These are phyloP conservation scores for Cantharis nigra DNA, from an alignment of 2,888 invertebrate genomes.

Conservation along the genomic window DNA sequence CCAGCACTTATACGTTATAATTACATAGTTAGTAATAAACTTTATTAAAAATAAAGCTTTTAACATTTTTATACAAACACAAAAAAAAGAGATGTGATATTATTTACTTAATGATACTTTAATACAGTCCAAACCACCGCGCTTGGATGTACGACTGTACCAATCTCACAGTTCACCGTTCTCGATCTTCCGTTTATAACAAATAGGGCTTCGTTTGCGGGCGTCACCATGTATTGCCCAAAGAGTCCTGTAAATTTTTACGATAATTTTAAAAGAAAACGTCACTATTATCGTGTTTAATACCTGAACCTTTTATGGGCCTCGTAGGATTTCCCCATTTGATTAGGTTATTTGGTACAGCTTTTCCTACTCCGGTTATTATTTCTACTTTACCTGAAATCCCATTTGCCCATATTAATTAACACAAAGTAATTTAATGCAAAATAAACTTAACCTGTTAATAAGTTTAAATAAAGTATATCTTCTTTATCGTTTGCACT, in stretches of 20 bases:
- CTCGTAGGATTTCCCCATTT: conserved; percentile 70
- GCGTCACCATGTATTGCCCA: conserved; percentile 74
- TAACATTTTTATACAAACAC: conserved; percentile 28
- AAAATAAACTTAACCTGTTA: conserved; percentile 58
- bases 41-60: conserved; percentile 24
- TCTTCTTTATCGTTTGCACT: conserved; percentile 73
- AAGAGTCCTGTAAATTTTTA: conserved; percentile 60
- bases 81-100: conserved; percentile 8
- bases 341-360: conserved; percentile 60
- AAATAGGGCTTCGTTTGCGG: conserved; percentile 70
- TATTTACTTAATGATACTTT: conserved; percentile 58
- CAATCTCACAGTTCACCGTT: conserved; percentile 76
- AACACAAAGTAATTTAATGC: not conserved
- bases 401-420: not conserved
- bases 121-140: conserved; percentile 69
- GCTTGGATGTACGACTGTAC: conserved; percentile 68
- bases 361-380: conserved; percentile 72
- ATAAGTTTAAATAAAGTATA: conserved; percentile 70
- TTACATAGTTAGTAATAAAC: conserved; percentile 9
- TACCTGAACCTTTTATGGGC: conserved; percentile 67
- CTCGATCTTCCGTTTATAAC: conserved; percentile 72
- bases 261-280: not conserved
- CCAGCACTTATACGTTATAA: conserved; percentile 21
- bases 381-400: conserved; percentile 72
- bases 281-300: not conserved